Base-by-base conservation (phyloP, 2,797 vertebrate species). In the Lepilemur septentrionalis region DNA sequence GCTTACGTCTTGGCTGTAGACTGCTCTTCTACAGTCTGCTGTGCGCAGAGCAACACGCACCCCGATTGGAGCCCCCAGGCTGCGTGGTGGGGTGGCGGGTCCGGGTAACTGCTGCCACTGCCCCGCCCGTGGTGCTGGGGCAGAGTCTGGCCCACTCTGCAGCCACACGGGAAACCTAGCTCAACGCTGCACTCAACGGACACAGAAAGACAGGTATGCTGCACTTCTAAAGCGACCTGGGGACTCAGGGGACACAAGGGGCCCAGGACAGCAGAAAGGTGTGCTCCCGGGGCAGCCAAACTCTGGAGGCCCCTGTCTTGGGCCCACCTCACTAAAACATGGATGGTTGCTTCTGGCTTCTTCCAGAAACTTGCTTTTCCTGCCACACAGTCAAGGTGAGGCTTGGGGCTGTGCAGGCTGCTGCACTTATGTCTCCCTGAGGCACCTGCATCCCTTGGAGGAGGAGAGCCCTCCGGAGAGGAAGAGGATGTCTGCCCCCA, bases 121-220 rank as follows among this genome's bases (percentile, higher is more conserved):
- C 59, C 32, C 48, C 32, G 14, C 35, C 18, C 7, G 2, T 2
- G 20, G 35, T 35, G 28, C 32, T 0, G 9, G 25, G 35, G 28
- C 15, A 6, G 35, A 8, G 23, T 38, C 32, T 1, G n/a, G 84
- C 17, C 48, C 14, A 5, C 73, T 32, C 61, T 17, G 38, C 30
- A 67, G 35, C 59, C 0, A 2, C 13, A 28, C 17, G 52, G 76
- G 55, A 75, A 48, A 48, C 20, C 69, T 23, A 55, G 4, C 18
- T 14, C 15, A 25, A 48, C 1, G 14, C 75, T 17, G 28, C 4
- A 7, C n/a, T 0, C 28, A 61, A 48, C 0, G 1, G 43, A 50
- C 57, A 69, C 57, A 69, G 25, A 61, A 23, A 32, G 38, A 61
- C 23, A 25, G 10, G 61, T 0, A 0, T 23, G 38, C 5, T 14